Conservation (phyloP, 53 echinoderm and acorn worm genomes). For the Mesocentrotus franciscanus region DNA sequence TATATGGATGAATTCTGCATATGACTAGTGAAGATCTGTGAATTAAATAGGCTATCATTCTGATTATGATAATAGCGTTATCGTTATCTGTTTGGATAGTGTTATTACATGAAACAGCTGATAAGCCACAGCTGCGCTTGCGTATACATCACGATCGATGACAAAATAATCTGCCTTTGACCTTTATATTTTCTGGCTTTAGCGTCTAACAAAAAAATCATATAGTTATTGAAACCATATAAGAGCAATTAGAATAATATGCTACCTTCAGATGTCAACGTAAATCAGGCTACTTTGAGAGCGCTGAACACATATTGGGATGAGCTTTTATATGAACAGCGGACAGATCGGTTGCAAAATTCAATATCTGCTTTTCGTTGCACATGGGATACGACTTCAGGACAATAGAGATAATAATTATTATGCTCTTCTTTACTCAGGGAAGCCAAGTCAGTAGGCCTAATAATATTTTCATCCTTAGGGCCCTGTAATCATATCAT, state of each 20-base stretch:
- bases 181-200: constrained; percentile 10
- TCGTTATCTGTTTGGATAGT: constrained; percentile 18
- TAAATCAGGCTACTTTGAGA: too few species aligned
- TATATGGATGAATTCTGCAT: neutral
- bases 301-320: too few species aligned
- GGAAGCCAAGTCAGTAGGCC: too few species aligned
- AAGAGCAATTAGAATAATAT: neutral
- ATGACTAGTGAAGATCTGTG: neutral
- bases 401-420: too few species aligned
- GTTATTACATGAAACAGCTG: constrained; percentile 16
- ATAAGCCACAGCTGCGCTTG: neutral
- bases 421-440: too few species aligned
- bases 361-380: too few species aligned
- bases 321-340: too few species aligned
- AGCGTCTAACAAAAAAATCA: neutral
- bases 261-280: neutral
- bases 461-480: too few species aligned
- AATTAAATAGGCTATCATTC: neutral
- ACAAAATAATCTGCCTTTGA: neutral
- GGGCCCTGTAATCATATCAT: too few species aligned
- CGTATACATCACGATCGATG: constrained; percentile 11
- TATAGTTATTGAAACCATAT: neutral
- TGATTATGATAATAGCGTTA: neutral
- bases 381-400: too few species aligned
- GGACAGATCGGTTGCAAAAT: too few species aligned